Conservation (phyloP, 2,888 invertebrate genomes). For the Drosophila bunnanda region DNA sequence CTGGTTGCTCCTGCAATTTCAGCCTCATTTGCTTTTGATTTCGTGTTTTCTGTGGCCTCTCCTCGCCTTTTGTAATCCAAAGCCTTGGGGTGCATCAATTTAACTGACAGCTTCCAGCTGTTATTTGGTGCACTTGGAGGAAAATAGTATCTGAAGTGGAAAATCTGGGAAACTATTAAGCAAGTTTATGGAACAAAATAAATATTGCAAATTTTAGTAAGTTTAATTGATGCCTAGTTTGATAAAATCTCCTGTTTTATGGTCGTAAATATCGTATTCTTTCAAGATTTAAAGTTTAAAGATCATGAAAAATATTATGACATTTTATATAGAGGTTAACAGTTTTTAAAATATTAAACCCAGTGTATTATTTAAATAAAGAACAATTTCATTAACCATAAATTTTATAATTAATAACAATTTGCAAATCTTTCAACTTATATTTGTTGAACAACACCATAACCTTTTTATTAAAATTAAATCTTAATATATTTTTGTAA, state of each 20-base stretch:
- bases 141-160: rapidly evolving
- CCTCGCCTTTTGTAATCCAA: slow-evolving; percentile 29
- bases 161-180: too few relatives aligned
- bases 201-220: not conserved
- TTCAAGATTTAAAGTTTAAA: not conserved
- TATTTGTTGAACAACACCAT: not conserved
- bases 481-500: not conserved
- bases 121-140: slow-evolving; percentile 18
- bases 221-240: not conserved
- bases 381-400: not conserved
- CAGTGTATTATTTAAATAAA: not conserved
- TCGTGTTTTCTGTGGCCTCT: slow-evolving; percentile 25
- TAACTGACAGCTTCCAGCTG: slow-evolving; percentile 71
- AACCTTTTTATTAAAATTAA: too few relatives aligned
- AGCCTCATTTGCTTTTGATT: slow-evolving; percentile 68
- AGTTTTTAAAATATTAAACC: not conserved
- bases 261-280: not conserved
- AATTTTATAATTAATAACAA: not conserved
- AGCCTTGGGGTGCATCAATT: slow-evolving; percentile 53
- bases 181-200: rapidly evolving
- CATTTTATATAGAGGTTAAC: not conserved
- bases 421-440: not conserved
- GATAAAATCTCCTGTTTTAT: not conserved
- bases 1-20: slow-evolving; percentile 60
- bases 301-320: not conserved